Conservation (phyloP, 2,797 vertebrate genomes). For the Labroides dimidiatus region DNA sequence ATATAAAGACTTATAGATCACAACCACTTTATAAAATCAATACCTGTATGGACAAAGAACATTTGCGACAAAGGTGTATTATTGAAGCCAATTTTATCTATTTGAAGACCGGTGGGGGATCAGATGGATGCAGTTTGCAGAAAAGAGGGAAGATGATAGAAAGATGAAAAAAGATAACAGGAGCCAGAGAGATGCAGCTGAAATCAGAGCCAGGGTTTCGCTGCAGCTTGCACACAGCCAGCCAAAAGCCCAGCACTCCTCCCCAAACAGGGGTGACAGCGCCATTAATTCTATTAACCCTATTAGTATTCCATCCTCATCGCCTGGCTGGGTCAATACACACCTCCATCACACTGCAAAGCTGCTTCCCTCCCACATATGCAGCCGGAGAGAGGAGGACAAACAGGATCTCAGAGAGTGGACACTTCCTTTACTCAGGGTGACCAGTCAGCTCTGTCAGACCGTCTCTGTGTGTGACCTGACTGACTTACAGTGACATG, state of each 20-base stretch:
- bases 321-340: constrained; percentile 68
- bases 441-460: constrained; percentile 18
- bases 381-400: constrained; percentile 45
- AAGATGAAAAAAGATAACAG: constrained; percentile 6
- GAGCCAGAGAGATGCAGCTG: constrained; percentile 9
- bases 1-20: constrained; percentile 69
- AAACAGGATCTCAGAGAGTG: constrained; percentile 42
- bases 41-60: constrained; percentile 64
- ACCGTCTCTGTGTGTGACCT: background rate
- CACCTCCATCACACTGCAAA: constrained; percentile 71
- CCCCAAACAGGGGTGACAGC: constrained; percentile 69
- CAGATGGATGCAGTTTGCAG: constrained; percentile 1
- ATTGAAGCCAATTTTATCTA: constrained; percentile 52
- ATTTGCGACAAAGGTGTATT: constrained; percentile 47
- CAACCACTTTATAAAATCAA: constrained; percentile 74
- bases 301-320: constrained; percentile 76
- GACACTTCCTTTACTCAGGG: constrained; percentile 23
- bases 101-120: constrained; percentile 20
- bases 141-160: background rate
- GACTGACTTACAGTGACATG: background rate
- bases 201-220: constrained; percentile 20
- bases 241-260: constrained; percentile 51
- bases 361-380: constrained; percentile 53
- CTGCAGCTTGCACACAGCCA: constrained; percentile 34
- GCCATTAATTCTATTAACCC: constrained; percentile 82